phyloP scores from a whole-genome alignment of 1,140 invertebrate genomes.

The Ceratina calcarata region DNA sequence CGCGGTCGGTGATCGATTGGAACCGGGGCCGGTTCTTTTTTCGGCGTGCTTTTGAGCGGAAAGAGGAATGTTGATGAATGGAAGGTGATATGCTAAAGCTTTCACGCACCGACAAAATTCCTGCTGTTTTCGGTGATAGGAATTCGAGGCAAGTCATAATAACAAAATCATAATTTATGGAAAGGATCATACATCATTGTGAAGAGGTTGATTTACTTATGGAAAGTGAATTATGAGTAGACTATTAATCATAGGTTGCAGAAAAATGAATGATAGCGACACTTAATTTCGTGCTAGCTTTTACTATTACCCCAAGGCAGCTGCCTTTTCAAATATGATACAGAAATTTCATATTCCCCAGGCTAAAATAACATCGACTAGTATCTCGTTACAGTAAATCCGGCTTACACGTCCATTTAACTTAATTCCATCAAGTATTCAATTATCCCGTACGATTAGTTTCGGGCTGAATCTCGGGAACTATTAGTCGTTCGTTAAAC shows the following conservation, averaged over 20 bases:
- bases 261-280: too few species aligned
- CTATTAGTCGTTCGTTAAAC: conserved; percentile 5
- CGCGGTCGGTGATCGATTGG: conserved; percentile 20
- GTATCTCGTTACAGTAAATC: conserved; percentile 16
- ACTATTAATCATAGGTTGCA: too few species aligned
- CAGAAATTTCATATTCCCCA: too few species aligned
- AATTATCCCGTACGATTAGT: conserved; percentile 27
- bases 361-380: not conserved
- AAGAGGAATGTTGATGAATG: not conserved
- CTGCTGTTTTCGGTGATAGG: too few species aligned
- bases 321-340: too few species aligned
- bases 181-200: too few species aligned
- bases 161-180: too few species aligned
- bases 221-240: too few species aligned
- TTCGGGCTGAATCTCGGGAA: not conserved
- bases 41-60: not conserved
- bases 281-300: too few species aligned
- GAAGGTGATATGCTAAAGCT: not conserved
- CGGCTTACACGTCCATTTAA: not conserved
- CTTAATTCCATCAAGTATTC: conserved; percentile 20
- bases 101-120: not conserved
- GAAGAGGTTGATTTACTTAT: too few species aligned
- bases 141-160: too few species aligned
- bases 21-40: conserved; percentile 3
- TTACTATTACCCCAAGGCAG: too few species aligned